Percentiles rank a stretch among this genome's conserved stretches.
Evolutionary conservation across 2,888 invertebrate genomes (phyloP).

Genomic region (Ochropleura plecta): DNA sequence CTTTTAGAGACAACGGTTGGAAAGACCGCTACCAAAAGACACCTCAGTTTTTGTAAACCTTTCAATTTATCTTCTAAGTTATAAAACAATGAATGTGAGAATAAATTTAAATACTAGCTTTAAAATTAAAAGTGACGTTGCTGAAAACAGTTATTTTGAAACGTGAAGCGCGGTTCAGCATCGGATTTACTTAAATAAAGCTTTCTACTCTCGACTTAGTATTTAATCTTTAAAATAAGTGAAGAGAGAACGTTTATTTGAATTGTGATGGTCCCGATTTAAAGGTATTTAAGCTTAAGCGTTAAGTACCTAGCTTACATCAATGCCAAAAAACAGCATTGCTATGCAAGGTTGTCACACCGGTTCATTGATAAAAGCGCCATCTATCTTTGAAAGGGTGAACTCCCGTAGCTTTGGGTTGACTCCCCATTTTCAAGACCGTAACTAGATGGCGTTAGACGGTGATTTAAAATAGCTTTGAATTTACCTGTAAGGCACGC

Average conservation of each 20-base stretch:
- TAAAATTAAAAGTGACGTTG: not conserved
- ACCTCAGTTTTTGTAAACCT: slow-evolving; percentile 78
- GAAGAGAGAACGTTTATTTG: not conserved
- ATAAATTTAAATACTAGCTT: not conserved
- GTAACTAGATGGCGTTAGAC: not conserved
- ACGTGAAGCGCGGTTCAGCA: not conserved
- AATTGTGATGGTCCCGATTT: not conserved
- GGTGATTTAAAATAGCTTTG: not conserved
- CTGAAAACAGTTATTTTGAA: not conserved
- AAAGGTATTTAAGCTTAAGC: not conserved
- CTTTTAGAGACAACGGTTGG: slow-evolving; percentile 77
- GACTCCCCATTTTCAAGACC: too few relatives aligned
- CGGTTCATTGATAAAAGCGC: not conserved
- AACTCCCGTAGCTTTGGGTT: not conserved
- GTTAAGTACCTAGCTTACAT: slow-evolving; percentile 2
- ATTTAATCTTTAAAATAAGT: not conserved
- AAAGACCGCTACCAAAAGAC: slow-evolving; percentile 76
- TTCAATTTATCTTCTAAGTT: not conserved
- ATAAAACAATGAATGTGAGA: slow-evolving; percentile 12
- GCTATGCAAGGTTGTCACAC: not conserved
- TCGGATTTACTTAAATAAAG: not conserved
- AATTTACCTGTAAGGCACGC: not conserved
- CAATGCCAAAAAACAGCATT: not conserved
- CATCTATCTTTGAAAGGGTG: slow-evolving; percentile 22
- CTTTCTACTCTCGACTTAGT: not conserved